These are phyloP conservation scores for Sphaerophoria taeniata DNA, from an alignment of 2,888 invertebrate genomes.

Conservation along the genomic window DNA sequence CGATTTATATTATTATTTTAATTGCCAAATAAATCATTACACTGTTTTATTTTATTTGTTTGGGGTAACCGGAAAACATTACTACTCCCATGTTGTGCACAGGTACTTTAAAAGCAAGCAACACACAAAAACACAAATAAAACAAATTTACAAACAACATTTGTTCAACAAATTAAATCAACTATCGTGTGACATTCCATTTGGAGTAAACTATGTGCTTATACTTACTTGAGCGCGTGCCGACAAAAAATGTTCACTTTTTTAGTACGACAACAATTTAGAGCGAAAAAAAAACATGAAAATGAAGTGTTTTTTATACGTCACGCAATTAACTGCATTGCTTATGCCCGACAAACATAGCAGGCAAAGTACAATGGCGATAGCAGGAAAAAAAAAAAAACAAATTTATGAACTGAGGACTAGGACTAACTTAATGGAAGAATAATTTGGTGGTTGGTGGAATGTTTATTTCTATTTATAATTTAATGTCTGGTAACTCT, in stretches of 20 bases:
- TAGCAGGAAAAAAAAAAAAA: slow-evolving; percentile 6
- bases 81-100: not conserved
- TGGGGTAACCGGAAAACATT: not conserved
- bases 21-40: slow-evolving; percentile 58
- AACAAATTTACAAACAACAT: slow-evolving; percentile 13
- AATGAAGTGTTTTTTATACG: slow-evolving; percentile 32
- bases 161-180: slow-evolving; percentile 55
- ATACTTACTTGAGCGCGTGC: slow-evolving; percentile 25
- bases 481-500: not conserved
- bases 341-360: not conserved
- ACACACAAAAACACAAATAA: slow-evolving; percentile 23
- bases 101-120: slow-evolving; percentile 20
- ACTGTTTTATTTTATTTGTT: slow-evolving; percentile 4
- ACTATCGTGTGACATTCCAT: slow-evolving; percentile 63
- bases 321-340: slow-evolving; percentile 60
- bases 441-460: not conserved
- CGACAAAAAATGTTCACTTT: slow-evolving; percentile 6
- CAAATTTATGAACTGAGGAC: slow-evolving; percentile 22
- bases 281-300: slow-evolving; percentile 22
- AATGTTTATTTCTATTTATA: not conserved
- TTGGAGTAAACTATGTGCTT: slow-evolving; percentile 4
- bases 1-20: slow-evolving; percentile 62
- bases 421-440: not conserved
- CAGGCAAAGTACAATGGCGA: not conserved
- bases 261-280: slow-evolving; percentile 10